Percentiles rank a stretch among this genome's conserved stretches.
Evolutionary conservation across 2,113 vertebrate genomes (phyloP).

Genomic region (Pleuronectes platessa): DNA sequence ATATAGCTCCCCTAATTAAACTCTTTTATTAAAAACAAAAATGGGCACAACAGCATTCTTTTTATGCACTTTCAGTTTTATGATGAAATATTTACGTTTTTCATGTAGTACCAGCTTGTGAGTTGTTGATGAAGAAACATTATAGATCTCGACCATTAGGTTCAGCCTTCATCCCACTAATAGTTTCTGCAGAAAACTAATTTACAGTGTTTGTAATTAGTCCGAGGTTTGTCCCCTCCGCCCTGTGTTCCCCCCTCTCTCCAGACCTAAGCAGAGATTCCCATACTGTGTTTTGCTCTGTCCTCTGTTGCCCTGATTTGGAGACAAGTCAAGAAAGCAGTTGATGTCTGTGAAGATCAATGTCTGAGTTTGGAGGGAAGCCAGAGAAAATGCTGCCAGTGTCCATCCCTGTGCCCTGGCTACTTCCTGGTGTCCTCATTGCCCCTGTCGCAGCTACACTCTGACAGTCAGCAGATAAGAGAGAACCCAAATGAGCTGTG

Average conservation of each 20-base stretch:
- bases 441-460: slow-evolving; percentile 16
- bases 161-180: too few relatives aligned
- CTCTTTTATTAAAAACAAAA: too few relatives aligned
- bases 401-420: slow-evolving; percentile 32
- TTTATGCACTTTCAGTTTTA: too few relatives aligned
- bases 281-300: slow-evolving; percentile 24
- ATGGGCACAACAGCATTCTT: too few relatives aligned
- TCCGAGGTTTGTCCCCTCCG: slow-evolving; percentile 11
- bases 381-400: slow-evolving; percentile 56
- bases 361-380: slow-evolving; percentile 47
- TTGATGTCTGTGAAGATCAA: slow-evolving; percentile 52
- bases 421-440: slow-evolving; percentile 44
- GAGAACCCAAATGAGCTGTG: slow-evolving; percentile 2
- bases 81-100: too few relatives aligned
- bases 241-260: background rate
- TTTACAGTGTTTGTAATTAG: background rate
- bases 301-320: slow-evolving; percentile 15
- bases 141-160: too few relatives aligned
- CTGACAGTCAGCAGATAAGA: slow-evolving; percentile 36
- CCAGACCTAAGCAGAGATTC: background rate
- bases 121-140: too few relatives aligned
- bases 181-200: background rate
- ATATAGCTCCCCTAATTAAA: too few relatives aligned
- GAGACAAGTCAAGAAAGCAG: slow-evolving; percentile 1
- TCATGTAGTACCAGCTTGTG: too few relatives aligned